A percentile compares a stretch with the other conserved stretches of the same genome.
These are phyloP conservation scores for Napeogenes sylphis DNA, from an alignment of 2,888 invertebrate species.

Conservation along the genomic window DNA sequence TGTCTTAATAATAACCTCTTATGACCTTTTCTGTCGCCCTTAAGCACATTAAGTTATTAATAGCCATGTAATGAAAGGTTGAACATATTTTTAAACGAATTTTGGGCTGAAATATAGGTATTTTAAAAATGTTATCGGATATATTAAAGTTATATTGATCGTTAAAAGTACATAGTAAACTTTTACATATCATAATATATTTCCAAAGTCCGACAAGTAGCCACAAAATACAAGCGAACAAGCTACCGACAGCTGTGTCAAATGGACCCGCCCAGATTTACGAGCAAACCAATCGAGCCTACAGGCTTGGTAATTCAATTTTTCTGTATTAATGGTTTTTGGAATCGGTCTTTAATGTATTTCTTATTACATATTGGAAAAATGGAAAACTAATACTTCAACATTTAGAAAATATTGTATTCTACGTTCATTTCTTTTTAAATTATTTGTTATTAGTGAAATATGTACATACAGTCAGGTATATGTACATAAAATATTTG, in stretches of 20 bases:
- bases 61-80: conserved; percentile 37
- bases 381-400: background rate
- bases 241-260: conserved; percentile 35
- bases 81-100: background rate
- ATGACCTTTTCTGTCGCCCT: conserved; percentile 51
- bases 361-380: background rate
- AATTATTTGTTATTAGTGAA: background rate
- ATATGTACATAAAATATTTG: background rate
- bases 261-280: conserved; percentile 46
- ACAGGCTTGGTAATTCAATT: conserved; percentile 29
- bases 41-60: conserved; percentile 50
- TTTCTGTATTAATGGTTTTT: conserved; percentile 23
- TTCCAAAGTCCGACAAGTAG: conserved; percentile 11
- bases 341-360: background rate
- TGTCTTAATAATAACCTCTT: conserved; percentile 60
- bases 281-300: conserved; percentile 29
- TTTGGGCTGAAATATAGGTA: background rate
- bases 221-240: conserved; percentile 23
- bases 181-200: conserved; percentile 7
- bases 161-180: background rate
- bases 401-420: too few relatives aligned
- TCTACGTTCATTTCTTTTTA: too few relatives aligned
- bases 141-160: too few relatives aligned
- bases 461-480: background rate
- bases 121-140: background rate